These are phyloP conservation scores for Adrianichthys oophorus DNA, from an alignment of 2,797 vertebrate genomes.

Conservation along the genomic window DNA sequence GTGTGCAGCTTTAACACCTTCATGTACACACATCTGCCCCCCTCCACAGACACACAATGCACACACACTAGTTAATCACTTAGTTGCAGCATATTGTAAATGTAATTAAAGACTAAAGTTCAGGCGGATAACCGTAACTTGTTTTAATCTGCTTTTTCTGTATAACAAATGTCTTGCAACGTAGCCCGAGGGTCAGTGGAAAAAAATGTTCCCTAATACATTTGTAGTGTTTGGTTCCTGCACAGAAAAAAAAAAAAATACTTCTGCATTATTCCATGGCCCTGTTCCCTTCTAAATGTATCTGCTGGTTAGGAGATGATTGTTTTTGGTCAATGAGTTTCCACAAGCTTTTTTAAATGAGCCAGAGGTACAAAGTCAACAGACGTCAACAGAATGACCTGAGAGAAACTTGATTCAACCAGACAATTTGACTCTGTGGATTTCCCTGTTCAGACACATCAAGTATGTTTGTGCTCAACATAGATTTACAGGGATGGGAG, in stretches of 20 bases:
- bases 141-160: conserved; percentile 20
- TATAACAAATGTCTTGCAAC: conserved; percentile 8
- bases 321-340: too few species aligned
- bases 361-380: too few species aligned
- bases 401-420: background rate
- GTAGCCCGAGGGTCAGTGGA: conserved; percentile 3
- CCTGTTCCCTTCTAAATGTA: too few species aligned
- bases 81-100: conserved; percentile 37
- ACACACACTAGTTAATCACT: conserved; percentile 26
- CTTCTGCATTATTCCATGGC: too few species aligned
- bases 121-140: conserved; percentile 13
- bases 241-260: background rate
- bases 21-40: conserved; percentile 3
- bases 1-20: conserved; percentile 7
- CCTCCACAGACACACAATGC: conserved; percentile 12
- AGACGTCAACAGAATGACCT: background rate
- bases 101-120: conserved; percentile 29
- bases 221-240: background rate
- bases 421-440: conserved; percentile 11
- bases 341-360: too few species aligned
- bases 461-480: conserved; percentile 8
- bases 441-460: conserved; percentile 31
- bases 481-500: conserved; percentile 22
- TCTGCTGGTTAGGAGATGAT: too few species aligned
- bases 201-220: background rate